Conservation (phyloP, 1,140 invertebrate genomes). For the Trypoxylus dichotomus region DNA sequence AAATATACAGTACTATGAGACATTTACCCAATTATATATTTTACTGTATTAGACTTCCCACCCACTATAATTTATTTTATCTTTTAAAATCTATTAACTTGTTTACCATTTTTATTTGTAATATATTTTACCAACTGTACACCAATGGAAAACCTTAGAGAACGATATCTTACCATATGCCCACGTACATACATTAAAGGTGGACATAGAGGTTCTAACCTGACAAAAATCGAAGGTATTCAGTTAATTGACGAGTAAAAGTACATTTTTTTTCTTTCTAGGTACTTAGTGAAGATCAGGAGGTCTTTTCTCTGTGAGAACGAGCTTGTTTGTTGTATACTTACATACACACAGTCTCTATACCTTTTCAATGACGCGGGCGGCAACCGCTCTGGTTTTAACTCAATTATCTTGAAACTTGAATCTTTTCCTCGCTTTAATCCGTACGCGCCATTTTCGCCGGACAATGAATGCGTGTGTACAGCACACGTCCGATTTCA, state of each 20-base stretch:
- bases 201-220: not conserved
- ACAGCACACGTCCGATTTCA: constrained; percentile 3
- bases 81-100: not conserved
- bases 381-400: constrained; percentile 3
- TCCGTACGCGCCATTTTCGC: constrained; percentile 19
- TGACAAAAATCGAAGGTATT: constrained; percentile 10
- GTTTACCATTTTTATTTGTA: not conserved
- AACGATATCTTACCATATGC: not conserved
- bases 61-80: not conserved
- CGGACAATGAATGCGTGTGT: constrained; percentile 16
- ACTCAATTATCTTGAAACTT: constrained; percentile 29
- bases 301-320: not conserved
- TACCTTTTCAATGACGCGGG: not conserved
- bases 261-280: not conserved
- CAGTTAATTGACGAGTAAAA: not conserved
- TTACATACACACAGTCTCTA: not conserved
- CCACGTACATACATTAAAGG: not conserved
- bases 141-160: not conserved
- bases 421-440: constrained; percentile 24
- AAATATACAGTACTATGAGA: not conserved
- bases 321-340: constrained; percentile 19
- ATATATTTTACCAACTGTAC: not conserved
- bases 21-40: not conserved
- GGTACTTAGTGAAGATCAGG: not conserved
- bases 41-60: no score